Percentiles rank a stretch among this genome's conserved stretches.
These are phyloP conservation scores for Nemoura dubitans DNA, from an alignment of 2,888 invertebrate species.

Conservation along the genomic window DNA sequence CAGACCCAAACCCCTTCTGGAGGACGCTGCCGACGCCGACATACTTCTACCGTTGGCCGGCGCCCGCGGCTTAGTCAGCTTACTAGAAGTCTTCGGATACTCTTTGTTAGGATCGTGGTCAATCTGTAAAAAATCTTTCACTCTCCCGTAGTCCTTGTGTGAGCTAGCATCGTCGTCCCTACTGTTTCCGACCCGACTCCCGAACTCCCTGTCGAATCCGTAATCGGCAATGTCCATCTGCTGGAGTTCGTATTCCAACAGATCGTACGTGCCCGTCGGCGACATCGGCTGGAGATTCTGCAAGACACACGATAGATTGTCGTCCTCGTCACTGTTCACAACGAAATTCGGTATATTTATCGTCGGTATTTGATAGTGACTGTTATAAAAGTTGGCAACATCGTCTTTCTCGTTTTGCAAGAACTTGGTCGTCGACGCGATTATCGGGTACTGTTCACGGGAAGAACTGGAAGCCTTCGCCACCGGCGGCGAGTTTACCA, in stretches of 20 bases:
- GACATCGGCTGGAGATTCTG: constrained; percentile 49
- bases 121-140: constrained; percentile 28
- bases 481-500: constrained; percentile 47
- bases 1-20: constrained; percentile 43
- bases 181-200: background rate
- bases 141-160: background rate
- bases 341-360: constrained; percentile 48
- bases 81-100: background rate
- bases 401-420: constrained; percentile 59
- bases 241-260: constrained; percentile 43
- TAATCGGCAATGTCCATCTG: constrained; percentile 43
- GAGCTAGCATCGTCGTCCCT: background rate
- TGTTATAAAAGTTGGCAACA: background rate
- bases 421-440: constrained; percentile 62
- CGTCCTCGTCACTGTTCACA: constrained; percentile 44
- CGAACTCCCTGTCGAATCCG: constrained; percentile 17
- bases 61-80: constrained; percentile 34
- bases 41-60: constrained; percentile 54
- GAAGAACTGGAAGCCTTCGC: constrained; percentile 20
- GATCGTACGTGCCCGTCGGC: constrained; percentile 45
- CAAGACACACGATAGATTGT: constrained; percentile 45
- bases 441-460: constrained; percentile 51
- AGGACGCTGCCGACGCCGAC: constrained; percentile 58
- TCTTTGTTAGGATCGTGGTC: background rate
- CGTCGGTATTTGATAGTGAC: constrained; percentile 53